Evolutionary conservation across 2,797 vertebrate species (phyloP).

Genomic region (Heteromormyrus szaboi): DNA sequence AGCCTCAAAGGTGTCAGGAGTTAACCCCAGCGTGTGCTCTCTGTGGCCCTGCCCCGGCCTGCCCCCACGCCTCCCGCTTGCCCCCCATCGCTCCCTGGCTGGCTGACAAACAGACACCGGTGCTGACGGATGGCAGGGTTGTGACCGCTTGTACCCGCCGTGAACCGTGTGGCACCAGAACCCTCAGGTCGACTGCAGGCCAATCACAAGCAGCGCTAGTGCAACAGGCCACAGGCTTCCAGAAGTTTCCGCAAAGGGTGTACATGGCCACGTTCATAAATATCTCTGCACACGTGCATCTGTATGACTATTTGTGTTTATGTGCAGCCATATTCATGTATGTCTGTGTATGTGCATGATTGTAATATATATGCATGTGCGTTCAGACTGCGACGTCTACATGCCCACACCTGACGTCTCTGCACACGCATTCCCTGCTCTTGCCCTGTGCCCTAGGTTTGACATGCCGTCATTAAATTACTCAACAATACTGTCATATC

Average conservation of each 20-base stretch:
- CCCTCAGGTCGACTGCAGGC: not conserved
- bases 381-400: not conserved
- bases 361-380: conserved; percentile 23
- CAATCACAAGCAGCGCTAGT: not conserved
- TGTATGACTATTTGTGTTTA: not conserved
- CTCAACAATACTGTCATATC: conserved; percentile 26
- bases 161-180: not conserved
- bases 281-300: not conserved
- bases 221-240: not conserved
- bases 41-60: conserved; percentile 1
- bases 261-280: not conserved
- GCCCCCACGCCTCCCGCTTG: conserved; percentile 31
- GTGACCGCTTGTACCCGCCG: not conserved
- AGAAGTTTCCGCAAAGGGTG: not conserved
- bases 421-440: conserved; percentile 33
- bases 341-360: not conserved
- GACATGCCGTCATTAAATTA: conserved; percentile 45
- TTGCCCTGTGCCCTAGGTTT: conserved; percentile 24
- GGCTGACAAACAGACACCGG: not conserved
- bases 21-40: conserved; percentile 16
- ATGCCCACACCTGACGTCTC: conserved; percentile 22
- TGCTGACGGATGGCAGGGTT: conserved; percentile 17
- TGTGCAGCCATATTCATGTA: not conserved
- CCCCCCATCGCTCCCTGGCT: conserved; percentile 40
- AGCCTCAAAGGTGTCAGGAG: conserved; percentile 31